A percentile compares a stretch with the other conserved stretches of the same genome.
Evolutionary conservation across 1,140 invertebrate genomes (phyloP).

Genomic region (Neodiprion lecontei): DNA sequence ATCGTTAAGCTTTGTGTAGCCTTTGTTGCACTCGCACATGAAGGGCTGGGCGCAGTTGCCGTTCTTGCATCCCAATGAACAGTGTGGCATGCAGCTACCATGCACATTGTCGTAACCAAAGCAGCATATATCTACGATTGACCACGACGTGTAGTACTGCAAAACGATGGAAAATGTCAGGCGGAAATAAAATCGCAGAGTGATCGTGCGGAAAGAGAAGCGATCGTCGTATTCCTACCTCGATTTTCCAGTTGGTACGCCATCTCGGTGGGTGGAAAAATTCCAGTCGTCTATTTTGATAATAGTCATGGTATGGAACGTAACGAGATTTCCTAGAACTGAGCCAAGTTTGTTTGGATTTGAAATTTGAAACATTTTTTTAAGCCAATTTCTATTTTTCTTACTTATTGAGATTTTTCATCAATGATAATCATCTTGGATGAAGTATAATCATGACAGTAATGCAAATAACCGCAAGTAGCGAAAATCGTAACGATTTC

Average conservation of each 20-base stretch:
- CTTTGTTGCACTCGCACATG: conserved; percentile 34
- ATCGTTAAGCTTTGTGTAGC: conserved; percentile 16
- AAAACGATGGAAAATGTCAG: not conserved
- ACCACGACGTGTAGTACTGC: not conserved
- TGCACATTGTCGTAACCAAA: not conserved
- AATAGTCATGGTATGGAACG: not conserved
- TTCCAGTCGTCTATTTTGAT: not conserved
- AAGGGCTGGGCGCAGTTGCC: conserved; percentile 39
- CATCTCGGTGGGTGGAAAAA: not conserved
- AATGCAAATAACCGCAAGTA: no score
- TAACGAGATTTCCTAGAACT: not conserved
- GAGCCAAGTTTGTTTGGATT: not conserved
- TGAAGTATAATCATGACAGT: no score
- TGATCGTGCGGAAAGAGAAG: not conserved
- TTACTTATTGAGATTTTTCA: no score
- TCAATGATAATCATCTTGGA: no score
- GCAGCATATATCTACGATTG: not conserved
- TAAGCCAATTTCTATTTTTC: no score
- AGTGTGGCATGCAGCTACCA: conserved; percentile 31
- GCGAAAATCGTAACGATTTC: no score
- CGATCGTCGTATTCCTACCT: not conserved
- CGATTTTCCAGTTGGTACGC: not conserved
- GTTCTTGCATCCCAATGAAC: conserved; percentile 28
- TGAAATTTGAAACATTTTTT: not conserved
- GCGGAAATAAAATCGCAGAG: not conserved